Base-by-base conservation (phyloP, 2,797 vertebrate species). In the Sebastiscus tertius region DNA sequence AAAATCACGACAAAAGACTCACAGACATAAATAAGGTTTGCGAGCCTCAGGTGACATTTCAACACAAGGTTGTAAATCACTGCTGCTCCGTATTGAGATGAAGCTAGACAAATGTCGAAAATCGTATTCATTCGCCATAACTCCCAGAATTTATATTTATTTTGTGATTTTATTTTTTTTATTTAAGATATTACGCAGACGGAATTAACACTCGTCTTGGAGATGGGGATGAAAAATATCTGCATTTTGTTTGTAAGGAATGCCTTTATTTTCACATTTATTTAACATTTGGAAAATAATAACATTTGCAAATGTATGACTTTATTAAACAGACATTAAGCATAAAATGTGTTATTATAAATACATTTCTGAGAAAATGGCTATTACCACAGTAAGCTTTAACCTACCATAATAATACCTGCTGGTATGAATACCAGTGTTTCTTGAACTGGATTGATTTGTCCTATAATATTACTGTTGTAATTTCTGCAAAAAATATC, bases 1-100 rank as follows among this genome's bases (percentile, higher is more conserved):
- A 86, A 89, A 81, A 86, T 62, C 77, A 85, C 59, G 76, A 82
- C 83, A 67, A 76, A 76, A 88, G 84, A 85, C 75, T 76, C 75
- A 24, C 71, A 62, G 58, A 67, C 42, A 46, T 18, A 46, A 46
- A 46, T 46, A 46, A 46, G 3, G 14, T 46, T 46, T 46, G 42
- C 42, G 1, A 84, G 77, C 76, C 84, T 89, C 75, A 68, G 81
- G 87, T 87, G 75, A 75, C 67, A 29, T 75, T 78, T 74, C 63
- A 34, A 55, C 52, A 56, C 52, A 49, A 14, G 66, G 71, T 49
- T 80, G 80, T 88, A 88, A 92, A 91, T 90, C 90, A 82, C 87
- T 61, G 79, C 88, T 27, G 75, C 59, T 78, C 77, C 33, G 39
- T 24, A 11, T 9, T 31, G 24, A 72, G 13, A 59, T 54, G 67